A percentile compares a stretch with the other conserved stretches of the same genome.
Conservation (phyloP, 2,888 invertebrate species). For the Tiphia femorata region DNA sequence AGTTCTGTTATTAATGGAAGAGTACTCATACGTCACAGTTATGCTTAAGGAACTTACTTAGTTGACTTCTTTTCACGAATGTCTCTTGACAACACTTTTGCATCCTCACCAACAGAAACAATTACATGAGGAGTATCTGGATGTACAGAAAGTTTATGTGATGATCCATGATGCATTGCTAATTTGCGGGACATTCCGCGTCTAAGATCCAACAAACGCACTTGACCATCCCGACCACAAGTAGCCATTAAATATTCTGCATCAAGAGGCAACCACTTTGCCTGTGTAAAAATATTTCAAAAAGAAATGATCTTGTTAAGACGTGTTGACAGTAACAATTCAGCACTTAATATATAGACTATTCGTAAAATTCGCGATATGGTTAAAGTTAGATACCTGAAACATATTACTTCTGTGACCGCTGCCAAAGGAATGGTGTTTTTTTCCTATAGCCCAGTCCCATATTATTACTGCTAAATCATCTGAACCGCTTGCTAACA, state of each 20-base stretch:
- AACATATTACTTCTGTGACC: constrained; percentile 92
- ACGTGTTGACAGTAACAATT: background rate
- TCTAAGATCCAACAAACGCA: constrained; percentile 73
- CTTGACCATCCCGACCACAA: constrained; percentile 91
- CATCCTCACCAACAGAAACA: constrained; percentile 92
- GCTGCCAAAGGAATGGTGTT: constrained; percentile 78
- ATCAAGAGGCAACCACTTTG: constrained; percentile 86
- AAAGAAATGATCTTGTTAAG: no score
- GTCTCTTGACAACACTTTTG: constrained; percentile 84
- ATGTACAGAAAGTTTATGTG: constrained; percentile 87
- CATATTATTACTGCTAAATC: constrained; percentile 88
- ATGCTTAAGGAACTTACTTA: constrained; percentile 72
- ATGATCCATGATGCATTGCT: constrained; percentile 80
- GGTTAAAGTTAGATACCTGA: no score
- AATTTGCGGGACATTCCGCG: constrained; percentile 72
- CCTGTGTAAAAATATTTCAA: constrained; percentile 66
- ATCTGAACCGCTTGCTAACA: constrained; percentile 92
- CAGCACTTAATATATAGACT: constrained; percentile 1
- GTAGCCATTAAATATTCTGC: constrained; percentile 88
- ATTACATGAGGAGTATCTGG: constrained; percentile 82
- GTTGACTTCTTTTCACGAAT: constrained; percentile 79
- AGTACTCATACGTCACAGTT: no score
- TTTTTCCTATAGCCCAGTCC: constrained; percentile 87
- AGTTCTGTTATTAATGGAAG: no score
- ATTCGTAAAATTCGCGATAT: constrained; percentile 44